A percentile compares a stretch with the other conserved stretches of the same genome.
Conservation (phyloP, 2,113 vertebrate genomes). For the Dipodomys stephensi region DNA sequence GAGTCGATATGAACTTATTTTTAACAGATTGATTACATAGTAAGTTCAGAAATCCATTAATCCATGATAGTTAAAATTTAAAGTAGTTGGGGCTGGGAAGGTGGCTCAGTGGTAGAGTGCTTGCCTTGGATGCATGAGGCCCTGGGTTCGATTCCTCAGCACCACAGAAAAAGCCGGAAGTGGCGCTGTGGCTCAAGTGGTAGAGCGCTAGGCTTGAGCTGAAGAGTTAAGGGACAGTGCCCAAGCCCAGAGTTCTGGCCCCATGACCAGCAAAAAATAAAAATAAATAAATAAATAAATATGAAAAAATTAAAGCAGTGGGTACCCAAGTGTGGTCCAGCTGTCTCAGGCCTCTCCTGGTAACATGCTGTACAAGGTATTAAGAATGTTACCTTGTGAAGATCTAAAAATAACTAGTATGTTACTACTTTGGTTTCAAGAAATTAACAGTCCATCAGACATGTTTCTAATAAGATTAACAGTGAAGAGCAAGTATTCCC, state of each 20-base stretch:
- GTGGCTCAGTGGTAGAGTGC: too few relatives aligned
- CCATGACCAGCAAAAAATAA: too few relatives aligned
- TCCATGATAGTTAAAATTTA: too few relatives aligned
- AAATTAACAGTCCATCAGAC: not conserved
- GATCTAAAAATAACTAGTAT: not conserved
- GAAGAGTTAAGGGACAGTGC: too few relatives aligned
- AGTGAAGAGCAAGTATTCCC: not conserved
- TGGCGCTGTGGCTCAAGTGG: too few relatives aligned
- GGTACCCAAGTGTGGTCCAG: not conserved
- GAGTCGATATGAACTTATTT: not conserved
- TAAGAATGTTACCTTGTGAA: not conserved
- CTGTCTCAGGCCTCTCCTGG: not conserved
- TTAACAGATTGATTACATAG: slow-evolving; percentile 3
- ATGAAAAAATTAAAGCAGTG: not conserved
- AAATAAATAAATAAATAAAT: too few relatives aligned
- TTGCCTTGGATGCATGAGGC: too few relatives aligned
- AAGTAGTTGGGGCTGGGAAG: too few relatives aligned
- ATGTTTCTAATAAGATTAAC: not conserved
- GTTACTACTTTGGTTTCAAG: not conserved
- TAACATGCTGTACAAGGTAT: not conserved
- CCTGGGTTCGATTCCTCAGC: too few relatives aligned
- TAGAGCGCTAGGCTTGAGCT: too few relatives aligned
- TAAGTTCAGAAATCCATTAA: not conserved
- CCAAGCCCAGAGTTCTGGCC: too few relatives aligned
- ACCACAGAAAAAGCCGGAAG: too few relatives aligned